Conservation (phyloP, 2,888 invertebrate genomes). For the Heterodera filipjevi region DNA sequence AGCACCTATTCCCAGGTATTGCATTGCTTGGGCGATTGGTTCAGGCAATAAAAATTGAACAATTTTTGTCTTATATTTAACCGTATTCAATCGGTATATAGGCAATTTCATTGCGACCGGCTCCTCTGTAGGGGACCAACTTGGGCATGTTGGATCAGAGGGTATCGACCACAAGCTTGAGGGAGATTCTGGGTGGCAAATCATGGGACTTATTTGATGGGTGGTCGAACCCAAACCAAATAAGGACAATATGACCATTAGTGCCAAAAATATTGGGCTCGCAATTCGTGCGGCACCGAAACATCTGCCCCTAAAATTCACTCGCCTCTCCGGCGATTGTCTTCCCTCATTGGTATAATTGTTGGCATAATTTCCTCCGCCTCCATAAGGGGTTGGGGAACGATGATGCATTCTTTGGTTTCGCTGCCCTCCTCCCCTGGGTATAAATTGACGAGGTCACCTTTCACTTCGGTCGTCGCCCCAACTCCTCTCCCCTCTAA, state of each 20-base stretch:
- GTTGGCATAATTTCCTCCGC: background rate
- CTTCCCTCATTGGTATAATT: too few species aligned
- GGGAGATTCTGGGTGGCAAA: background rate
- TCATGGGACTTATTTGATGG: background rate
- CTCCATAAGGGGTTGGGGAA: background rate
- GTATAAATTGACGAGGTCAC: background rate
- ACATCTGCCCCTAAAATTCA: background rate
- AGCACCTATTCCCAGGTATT: background rate
- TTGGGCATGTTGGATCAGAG: background rate
- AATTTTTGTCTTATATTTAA: slow-evolving; percentile 15
- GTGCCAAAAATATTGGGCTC: background rate
- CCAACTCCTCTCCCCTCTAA: background rate
- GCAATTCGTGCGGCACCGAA: background rate
- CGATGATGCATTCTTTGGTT: background rate
- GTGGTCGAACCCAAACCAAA: background rate
- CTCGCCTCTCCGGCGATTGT: background rate
- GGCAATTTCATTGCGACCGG: background rate
- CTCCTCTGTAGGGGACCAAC: background rate
- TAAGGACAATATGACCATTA: background rate
- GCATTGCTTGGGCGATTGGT: background rate
- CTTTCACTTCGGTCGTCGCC: background rate
- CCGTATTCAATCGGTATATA: background rate
- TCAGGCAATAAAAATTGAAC: background rate
- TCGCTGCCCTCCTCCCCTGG: background rate
- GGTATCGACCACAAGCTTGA: background rate